Conservation (phyloP, 2,113 vertebrate genomes). For the Daubentonia madagascariensis region DNA sequence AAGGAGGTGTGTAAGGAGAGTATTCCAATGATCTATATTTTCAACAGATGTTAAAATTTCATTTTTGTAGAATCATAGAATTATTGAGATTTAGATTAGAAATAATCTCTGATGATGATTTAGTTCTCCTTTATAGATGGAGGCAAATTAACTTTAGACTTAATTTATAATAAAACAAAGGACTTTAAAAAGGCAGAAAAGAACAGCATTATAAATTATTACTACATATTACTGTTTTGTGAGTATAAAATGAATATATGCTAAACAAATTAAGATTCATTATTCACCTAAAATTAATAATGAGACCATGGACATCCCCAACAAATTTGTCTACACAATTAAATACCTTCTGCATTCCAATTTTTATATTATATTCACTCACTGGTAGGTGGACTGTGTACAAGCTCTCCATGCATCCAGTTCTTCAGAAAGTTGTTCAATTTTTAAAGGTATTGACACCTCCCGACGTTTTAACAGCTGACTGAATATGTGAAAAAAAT, state of each 20-base stretch:
- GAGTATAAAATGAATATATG: neutral
- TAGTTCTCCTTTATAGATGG: neutral
- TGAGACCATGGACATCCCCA: neutral
- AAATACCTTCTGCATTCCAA: neutral
- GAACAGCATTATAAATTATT: neutral
- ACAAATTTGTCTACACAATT: neutral
- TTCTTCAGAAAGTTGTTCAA: conserved; percentile 93
- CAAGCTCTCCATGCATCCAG: conserved; percentile 94
- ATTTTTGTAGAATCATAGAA: conserved; percentile 15
- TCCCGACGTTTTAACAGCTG: conserved; percentile 95
- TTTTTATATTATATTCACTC: conserved; percentile 60
- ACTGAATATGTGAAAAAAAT: conserved; percentile 81
- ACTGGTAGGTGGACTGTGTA: conserved; percentile 85
- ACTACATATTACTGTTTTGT: neutral
- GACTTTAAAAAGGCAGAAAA: neutral
- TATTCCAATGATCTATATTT: conserved; percentile 79
- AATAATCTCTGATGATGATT: neutral
- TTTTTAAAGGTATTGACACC: conserved; percentile 93
- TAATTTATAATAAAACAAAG: neutral
- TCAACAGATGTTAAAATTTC: conserved; percentile 43
- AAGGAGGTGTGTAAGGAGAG: conserved; percentile 80
- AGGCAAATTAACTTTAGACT: neutral
- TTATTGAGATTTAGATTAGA: neutral
- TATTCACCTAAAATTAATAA: conserved; percentile 9
- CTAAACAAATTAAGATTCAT: neutral